Conservation (phyloP, 1,140 invertebrate species). For the Anastatus disparis region DNA sequence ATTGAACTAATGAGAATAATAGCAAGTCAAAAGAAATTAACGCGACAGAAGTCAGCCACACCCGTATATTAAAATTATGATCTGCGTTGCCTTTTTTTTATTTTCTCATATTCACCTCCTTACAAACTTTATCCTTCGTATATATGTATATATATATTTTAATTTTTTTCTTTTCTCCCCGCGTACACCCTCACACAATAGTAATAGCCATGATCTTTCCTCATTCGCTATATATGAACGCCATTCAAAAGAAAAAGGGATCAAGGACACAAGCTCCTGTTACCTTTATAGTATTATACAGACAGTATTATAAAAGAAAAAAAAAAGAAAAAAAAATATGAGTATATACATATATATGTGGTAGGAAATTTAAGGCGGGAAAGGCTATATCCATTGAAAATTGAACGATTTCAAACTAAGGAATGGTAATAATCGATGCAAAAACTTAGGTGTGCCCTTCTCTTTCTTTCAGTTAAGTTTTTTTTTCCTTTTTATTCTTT, state of each 20-base stretch:
- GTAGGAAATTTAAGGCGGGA: background rate
- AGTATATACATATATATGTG: too few relatives aligned
- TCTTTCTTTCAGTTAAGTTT: too few relatives aligned
- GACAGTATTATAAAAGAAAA: too few relatives aligned
- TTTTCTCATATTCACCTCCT: too few relatives aligned
- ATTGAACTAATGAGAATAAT: conserved; percentile 41
- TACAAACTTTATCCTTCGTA: too few relatives aligned
- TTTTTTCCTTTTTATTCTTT: too few relatives aligned
- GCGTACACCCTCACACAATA: background rate
- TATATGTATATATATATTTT: conserved; percentile 21
- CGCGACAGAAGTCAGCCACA: conserved; percentile 37
- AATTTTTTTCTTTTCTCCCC: conserved; percentile 15
- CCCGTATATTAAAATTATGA: conserved; percentile 38
- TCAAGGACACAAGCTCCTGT: conserved; percentile 32
- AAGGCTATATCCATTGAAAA: background rate
- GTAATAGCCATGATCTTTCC: conserved; percentile 19
- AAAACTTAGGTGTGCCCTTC: conserved; percentile 10
- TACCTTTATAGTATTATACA: too few relatives aligned
- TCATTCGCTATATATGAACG: too few relatives aligned
- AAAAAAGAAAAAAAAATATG: background rate
- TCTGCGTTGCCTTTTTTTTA: too few relatives aligned
- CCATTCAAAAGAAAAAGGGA: conserved; percentile 19
- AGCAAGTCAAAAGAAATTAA: conserved; percentile 35
- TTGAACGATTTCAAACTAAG: conserved; percentile 5
- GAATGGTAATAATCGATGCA: background rate